A percentile compares a stretch with the other conserved stretches of the same genome.
Conservation (phyloP, 2,888 invertebrate genomes). For the Buathra laborator region DNA sequence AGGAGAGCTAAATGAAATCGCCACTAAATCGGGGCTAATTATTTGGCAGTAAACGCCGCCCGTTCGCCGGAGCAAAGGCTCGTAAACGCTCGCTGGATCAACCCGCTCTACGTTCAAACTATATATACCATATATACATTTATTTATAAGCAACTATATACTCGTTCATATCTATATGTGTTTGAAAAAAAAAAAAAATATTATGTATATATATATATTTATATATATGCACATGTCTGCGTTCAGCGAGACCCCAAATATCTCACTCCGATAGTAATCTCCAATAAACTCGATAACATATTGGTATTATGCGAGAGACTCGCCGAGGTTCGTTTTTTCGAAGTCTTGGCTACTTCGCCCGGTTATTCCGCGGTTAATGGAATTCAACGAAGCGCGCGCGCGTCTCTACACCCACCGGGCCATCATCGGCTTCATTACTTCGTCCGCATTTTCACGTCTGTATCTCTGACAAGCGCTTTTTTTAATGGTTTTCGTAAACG, state of each 20-base stretch:
- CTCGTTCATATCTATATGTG: not conserved
- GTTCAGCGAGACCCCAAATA: slow-evolving; percentile 71
- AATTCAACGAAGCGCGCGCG: slow-evolving; percentile 47
- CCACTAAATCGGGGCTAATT: slow-evolving; percentile 84
- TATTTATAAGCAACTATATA: slow-evolving; percentile 21
- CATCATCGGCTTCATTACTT: slow-evolving; percentile 43
- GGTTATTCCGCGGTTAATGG: slow-evolving; percentile 58
- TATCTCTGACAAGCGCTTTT: not conserved
- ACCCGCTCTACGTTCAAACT: slow-evolving; percentile 28
- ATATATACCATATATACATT: slow-evolving; percentile 14
- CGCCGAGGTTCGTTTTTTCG: slow-evolving; percentile 28
- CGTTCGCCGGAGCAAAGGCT: slow-evolving; percentile 58
- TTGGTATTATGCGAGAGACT: slow-evolving; percentile 58
- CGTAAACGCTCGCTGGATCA: slow-evolving; percentile 69
- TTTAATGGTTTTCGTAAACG: not conserved
- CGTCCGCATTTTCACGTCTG: not conserved
- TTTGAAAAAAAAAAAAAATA: not conserved
- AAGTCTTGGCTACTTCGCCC: slow-evolving; percentile 23
- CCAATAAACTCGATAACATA: slow-evolving; percentile 79
- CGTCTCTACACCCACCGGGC: slow-evolving; percentile 53
- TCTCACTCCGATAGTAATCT: slow-evolving; percentile 78
- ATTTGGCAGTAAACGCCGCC: slow-evolving; percentile 81
- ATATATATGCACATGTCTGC: not conserved
- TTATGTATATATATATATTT: slow-evolving; percentile 6
- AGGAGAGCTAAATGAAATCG: slow-evolving; percentile 71